Evolutionary conservation across 2,797 vertebrate species (phyloP).

Genomic region (Spatula versicolor): DNA sequence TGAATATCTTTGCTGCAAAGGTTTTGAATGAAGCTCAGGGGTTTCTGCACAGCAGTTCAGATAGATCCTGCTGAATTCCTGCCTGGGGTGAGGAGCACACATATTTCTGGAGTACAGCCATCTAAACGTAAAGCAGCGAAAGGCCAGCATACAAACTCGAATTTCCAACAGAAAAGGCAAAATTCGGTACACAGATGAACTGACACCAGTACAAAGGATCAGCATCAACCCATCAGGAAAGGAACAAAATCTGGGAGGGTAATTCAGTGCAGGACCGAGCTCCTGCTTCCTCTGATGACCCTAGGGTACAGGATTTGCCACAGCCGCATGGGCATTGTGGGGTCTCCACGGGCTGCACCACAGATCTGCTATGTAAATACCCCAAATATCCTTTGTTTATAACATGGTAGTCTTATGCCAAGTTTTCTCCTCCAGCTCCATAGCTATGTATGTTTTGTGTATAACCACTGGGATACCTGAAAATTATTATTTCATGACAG

Average conservation of each 20-base stretch:
- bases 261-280: accelerated
- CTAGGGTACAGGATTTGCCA: accelerated
- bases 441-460: neutral
- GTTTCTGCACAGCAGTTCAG: neutral
- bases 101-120: neutral
- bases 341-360: neutral
- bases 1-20: neutral
- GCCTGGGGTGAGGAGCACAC: neutral
- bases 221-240: neutral
- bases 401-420: neutral
- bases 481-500: neutral
- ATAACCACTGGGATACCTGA: neutral
- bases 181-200: neutral
- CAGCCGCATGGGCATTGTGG: neutral
- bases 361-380: neutral
- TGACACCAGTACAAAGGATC: neutral
- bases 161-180: neutral
- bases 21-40: neutral
- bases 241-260: neutral
- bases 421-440: neutral
- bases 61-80: neutral
- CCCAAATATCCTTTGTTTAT: neutral
- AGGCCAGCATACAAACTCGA: neutral
- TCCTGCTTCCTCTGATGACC: accelerated
- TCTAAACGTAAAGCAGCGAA: neutral